Evolutionary conservation across 2,888 invertebrate genomes (phyloP).

Genomic region (Andrena marginata): DNA sequence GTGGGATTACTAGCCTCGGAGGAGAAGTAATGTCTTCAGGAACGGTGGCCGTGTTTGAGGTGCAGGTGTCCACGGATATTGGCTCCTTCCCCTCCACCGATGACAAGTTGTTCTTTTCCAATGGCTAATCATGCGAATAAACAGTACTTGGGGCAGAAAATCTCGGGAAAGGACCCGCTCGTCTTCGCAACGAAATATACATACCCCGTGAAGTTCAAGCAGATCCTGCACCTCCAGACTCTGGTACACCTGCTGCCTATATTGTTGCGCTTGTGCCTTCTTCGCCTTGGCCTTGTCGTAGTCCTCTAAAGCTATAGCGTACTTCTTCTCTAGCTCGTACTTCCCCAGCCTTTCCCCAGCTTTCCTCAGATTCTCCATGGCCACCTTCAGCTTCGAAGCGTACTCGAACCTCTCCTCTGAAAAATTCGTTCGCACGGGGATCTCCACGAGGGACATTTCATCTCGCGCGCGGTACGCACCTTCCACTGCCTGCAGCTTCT

Average conservation of each 20-base stretch:
- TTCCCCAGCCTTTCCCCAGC: conserved; percentile 96
- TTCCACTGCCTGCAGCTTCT: conserved; percentile 94
- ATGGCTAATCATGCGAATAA: conserved; percentile 69
- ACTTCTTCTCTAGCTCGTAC: conserved; percentile 95
- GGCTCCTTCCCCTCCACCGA: conserved; percentile 78
- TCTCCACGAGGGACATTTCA: not conserved
- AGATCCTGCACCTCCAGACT: conserved; percentile 91
- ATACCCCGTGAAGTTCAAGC: conserved; percentile 92
- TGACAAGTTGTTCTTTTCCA: conserved; percentile 81
- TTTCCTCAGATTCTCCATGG: conserved; percentile 92
- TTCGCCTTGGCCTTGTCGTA: conserved; percentile 96
- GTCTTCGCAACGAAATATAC: conserved; percentile 65
- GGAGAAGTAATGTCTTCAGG: conserved; percentile 79
- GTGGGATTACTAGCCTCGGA: conserved; percentile 80
- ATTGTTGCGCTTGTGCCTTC: conserved; percentile 95
- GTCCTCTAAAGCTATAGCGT: conserved; percentile 96
- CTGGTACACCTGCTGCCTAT: conserved; percentile 91
- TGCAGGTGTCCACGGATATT: conserved; percentile 70
- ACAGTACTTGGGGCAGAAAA: not conserved
- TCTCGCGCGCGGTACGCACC: conserved; percentile 86
- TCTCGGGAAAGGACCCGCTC: not conserved
- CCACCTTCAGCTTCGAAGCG: conserved; percentile 95
- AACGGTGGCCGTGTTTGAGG: conserved; percentile 63
- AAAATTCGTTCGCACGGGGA: conserved; percentile 38
- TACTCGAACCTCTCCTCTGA: conserved; percentile 96